phyloP scores from a whole-genome alignment of 2,888 invertebrate genomes.

The Smittia aterrima region DNA sequence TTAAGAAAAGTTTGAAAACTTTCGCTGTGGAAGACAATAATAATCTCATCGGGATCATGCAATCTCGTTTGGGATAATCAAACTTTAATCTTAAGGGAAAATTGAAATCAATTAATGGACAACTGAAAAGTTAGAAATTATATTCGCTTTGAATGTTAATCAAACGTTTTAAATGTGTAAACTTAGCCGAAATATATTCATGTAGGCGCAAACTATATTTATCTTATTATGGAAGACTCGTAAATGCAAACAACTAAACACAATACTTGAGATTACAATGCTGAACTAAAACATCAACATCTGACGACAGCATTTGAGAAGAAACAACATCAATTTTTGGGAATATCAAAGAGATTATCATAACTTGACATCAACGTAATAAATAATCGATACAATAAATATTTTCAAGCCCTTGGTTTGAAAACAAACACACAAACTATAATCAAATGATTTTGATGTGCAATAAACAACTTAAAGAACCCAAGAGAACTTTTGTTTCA shows the following conservation, averaged over 20 bases:
- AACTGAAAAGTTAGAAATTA: not conserved
- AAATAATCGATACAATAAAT: conserved; percentile 26
- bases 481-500: conserved; percentile 5
- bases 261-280: not conserved
- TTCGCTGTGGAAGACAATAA: conserved; percentile 56
- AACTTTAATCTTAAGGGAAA: not conserved
- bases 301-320: not conserved
- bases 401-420: not conserved
- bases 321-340: conserved; percentile 7
- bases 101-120: conserved; percentile 38
- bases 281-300: not conserved
- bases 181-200: not conserved
- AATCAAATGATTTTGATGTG: conserved; percentile 32
- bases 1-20: conserved; percentile 44
- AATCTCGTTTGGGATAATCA: not conserved
- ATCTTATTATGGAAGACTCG: conserved; percentile 38
- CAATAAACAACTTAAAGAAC: conserved; percentile 21
- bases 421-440: conserved; percentile 9
- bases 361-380: not conserved
- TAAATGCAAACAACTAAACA: conserved; percentile 35
- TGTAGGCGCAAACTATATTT: not conserved
- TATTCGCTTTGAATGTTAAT: not conserved
- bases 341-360: conserved; percentile 36
- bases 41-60: not conserved
- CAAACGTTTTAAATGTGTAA: conserved; percentile 19